Conservation (phyloP, 2,113 vertebrate species). For the Lepisosteus oculatus region DNA sequence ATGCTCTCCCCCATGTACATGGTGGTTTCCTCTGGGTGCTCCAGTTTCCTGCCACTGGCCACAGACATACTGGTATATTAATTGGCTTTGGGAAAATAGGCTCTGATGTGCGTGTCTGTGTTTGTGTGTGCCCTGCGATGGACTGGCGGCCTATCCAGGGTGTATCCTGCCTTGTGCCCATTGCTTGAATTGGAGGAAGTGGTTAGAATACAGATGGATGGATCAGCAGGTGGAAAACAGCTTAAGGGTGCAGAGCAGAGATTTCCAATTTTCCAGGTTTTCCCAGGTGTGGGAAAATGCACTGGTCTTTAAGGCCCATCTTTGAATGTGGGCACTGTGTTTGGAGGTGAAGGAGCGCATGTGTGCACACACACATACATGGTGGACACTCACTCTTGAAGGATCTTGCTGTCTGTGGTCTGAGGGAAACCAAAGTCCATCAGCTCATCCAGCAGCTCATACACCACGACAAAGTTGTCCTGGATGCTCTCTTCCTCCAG, state of each 20-base stretch:
- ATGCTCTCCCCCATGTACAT: no score
- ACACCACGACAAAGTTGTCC: constrained; percentile 92
- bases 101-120: no score
- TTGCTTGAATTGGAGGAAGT: neutral
- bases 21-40: no score
- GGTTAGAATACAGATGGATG: neutral
- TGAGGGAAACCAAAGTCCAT: constrained; percentile 97
- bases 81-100: no score
- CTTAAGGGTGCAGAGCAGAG: neutral
- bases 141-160: no score
- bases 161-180: no score
- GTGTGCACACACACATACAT: neutral
- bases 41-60: no score
- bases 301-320: neutral
- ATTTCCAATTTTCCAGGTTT: neutral
- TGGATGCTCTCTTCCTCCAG: constrained; percentile 93
- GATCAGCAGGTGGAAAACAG: neutral
- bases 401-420: constrained; percentile 92
- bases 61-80: no score
- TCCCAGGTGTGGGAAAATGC: neutral
- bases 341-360: neutral
- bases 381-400: constrained; percentile 80
- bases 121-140: no score
- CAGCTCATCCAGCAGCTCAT: constrained; percentile 89
- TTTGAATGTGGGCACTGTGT: neutral